A percentile compares a stretch with the other conserved stretches of the same genome.
Conservation (phyloP, 92 coral and sea anemone genomes). For the Zoanthus sociatus region DNA sequence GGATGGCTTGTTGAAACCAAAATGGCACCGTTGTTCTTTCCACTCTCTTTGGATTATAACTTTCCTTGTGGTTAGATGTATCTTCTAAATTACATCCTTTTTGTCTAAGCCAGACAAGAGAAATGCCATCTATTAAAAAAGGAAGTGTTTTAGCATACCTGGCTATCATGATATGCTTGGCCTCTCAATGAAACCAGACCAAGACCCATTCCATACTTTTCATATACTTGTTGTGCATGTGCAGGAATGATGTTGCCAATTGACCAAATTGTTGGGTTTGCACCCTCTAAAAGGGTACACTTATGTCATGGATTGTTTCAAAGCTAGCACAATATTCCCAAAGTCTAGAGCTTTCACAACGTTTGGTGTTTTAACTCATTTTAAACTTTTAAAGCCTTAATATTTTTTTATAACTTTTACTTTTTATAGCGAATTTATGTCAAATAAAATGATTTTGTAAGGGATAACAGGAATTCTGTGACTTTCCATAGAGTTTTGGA, state of each 20-base stretch:
- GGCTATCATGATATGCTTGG: conserved; percentile 60
- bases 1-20: neutral
- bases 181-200: conserved; percentile 63
- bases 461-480: no score
- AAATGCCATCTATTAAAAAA: conserved; percentile 62
- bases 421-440: no score
- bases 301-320: no score
- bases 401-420: no score
- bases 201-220: conserved; percentile 32
- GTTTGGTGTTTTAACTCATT: no score
- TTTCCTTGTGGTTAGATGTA: neutral
- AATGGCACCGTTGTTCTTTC: neutral
- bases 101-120: conserved; percentile 55
- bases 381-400: no score
- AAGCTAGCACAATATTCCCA: no score
- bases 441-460: no score
- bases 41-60: neutral
- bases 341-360: no score
- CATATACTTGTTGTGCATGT: conserved; percentile 19
- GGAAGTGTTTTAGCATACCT: conserved; percentile 57
- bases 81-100: neutral
- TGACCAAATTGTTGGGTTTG: conserved; percentile 47
- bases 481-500: no score
- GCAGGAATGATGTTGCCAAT: conserved; percentile 12
- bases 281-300: conserved; percentile 38